Percentiles rank a stretch among this genome's conserved stretches.
phyloP scores from a whole-genome alignment of 2,888 invertebrate genomes.

The Dryobotodes eremita region DNA sequence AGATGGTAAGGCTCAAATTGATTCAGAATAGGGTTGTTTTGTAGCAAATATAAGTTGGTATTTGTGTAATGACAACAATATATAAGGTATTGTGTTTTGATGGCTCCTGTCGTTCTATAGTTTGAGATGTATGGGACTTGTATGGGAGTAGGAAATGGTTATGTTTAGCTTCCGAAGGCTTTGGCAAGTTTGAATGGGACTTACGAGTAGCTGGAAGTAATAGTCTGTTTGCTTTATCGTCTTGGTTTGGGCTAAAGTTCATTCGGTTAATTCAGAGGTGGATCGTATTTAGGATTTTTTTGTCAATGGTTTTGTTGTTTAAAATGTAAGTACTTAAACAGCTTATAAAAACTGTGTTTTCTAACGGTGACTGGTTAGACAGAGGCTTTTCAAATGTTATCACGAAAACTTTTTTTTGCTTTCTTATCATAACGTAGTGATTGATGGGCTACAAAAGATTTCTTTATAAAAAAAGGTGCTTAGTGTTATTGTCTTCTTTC shows the following conservation, averaged over 20 bases:
- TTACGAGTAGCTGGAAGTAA: slow-evolving; percentile 79
- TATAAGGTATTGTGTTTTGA: slow-evolving; percentile 90
- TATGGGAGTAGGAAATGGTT: slow-evolving; percentile 86
- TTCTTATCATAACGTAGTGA: background rate
- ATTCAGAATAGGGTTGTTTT: background rate
- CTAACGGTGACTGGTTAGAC: background rate
- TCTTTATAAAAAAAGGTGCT: too few species aligned
- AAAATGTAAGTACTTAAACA: background rate
- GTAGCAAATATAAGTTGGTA: slow-evolving; percentile 14
- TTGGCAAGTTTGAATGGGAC: slow-evolving; percentile 83
- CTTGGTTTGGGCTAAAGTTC: slow-evolving; percentile 69
- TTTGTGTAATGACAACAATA: slow-evolving; percentile 83
- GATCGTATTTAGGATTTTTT: background rate
- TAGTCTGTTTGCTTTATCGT: slow-evolving; percentile 84
- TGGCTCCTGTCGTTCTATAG: slow-evolving; percentile 84
- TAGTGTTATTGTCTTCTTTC: background rate
- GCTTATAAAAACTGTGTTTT: background rate
- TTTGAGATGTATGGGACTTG: slow-evolving; percentile 81
- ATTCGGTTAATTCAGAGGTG: slow-evolving; percentile 68
- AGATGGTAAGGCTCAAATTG: slow-evolving; percentile 7
- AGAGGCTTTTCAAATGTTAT: background rate
- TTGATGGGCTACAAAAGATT: background rate
- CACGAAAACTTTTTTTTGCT: background rate
- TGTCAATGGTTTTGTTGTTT: background rate
- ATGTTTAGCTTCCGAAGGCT: slow-evolving; percentile 81